Evolutionary conservation across 2,113 vertebrate species (phyloP).

Genomic region (Neodon shergylaensis): DNA sequence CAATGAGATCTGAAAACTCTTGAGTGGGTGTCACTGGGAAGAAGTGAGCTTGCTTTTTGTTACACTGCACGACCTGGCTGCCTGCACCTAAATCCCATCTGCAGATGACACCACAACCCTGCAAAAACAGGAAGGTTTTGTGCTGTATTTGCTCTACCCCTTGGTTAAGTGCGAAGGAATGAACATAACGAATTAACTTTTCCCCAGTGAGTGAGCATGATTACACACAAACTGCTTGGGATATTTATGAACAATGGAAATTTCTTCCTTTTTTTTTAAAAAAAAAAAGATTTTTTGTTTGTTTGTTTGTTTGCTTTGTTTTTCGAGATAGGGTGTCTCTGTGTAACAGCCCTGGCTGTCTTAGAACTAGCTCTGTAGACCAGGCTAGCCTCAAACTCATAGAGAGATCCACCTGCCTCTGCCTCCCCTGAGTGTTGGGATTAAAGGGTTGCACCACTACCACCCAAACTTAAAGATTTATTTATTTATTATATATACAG

Average conservation of each 20-base stretch:
- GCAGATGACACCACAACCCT: neutral
- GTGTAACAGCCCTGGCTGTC: too few species aligned
- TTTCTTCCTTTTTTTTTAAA: neutral
- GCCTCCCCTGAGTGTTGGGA: too few species aligned
- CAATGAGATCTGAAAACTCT: neutral
- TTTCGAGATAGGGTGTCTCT: too few species aligned
- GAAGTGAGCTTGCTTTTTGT: conserved; percentile 27
- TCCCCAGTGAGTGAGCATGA: neutral
- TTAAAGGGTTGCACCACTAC: too few species aligned
- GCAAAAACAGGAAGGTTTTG: neutral
- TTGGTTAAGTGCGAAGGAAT: neutral
- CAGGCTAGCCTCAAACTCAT: too few species aligned
- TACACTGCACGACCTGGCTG: neutral
- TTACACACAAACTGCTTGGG: neutral
- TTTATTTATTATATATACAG: too few species aligned
- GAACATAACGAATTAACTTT: neutral
- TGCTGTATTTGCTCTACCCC: neutral
- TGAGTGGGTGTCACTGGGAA: neutral
- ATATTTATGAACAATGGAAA: conserved; percentile 17
- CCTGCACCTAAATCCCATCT: neutral
- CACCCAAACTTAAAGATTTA: too few species aligned
- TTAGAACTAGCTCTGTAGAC: too few species aligned
- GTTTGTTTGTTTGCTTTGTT: too few species aligned
- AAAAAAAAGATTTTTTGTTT: too few species aligned
- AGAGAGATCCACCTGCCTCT: too few species aligned